Base-by-base conservation (phyloP, 2,888 invertebrate genomes). In the Phania funesta region DNA sequence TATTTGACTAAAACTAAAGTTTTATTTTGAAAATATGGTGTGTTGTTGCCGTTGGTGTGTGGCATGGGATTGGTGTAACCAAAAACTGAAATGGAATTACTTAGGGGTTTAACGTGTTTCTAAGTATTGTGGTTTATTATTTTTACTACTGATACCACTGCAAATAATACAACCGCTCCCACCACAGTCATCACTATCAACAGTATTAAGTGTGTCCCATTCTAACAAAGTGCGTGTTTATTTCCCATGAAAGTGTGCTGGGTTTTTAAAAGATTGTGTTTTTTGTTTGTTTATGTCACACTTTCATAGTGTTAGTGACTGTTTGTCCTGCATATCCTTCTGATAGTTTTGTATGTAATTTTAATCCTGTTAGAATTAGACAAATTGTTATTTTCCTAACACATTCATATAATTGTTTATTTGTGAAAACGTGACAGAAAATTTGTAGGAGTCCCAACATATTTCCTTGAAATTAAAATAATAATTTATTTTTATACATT, bases 301-400 rank as follows among this genome's bases (percentile, higher is more conserved):
- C 20, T 58, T 62, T 26, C 71, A 54, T 56, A 38, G 32, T 56
- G 13, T 75, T 73, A 32, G 67, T 56, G 54, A 65, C 20, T 62
- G 56, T 60, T 50, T 62, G 58, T 60, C 18, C 22, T 71, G 44
- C 48, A 62, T 32, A 60, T 52, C 54, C 8, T 50, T 80, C 41
- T 73, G 65, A 65, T 74, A 44, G 29, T 29, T 20, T 50, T 77
- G 50, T 56, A 52, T 77, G 48, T 86, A 86, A 87, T 87, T 87
- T 85, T 77, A 75, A 85, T 84, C 85, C 85, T 86, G 85, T 86
- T 86, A 82, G 86, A 86, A 86, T 86, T 86, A 86, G 87, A 87
- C 87, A 87, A 87, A 87, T 86, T 86, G 86, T 86, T 83, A 81
- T 70, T 83, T 82, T 71, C 73, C 71, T 83, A 62, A 76, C 76